A percentile compares a stretch with the other conserved stretches of the same genome.
Evolutionary conservation across 2,888 invertebrate genomes (phyloP).

Genomic region (Adelognathus sp.): DNA sequence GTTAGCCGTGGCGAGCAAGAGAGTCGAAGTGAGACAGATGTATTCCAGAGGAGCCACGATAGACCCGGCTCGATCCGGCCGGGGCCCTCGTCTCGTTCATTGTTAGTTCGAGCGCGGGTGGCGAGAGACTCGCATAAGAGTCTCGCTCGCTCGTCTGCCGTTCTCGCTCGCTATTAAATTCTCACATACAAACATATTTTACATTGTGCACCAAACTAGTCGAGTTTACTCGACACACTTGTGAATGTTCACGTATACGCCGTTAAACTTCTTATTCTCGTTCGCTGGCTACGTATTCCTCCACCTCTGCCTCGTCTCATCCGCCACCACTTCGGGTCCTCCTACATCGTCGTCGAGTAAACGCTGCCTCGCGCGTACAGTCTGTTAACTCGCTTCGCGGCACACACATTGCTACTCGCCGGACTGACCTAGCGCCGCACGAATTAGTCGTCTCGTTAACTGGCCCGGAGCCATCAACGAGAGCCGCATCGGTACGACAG

Average conservation of each 20-base stretch:
- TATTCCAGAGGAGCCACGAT: slow-evolving; percentile 40
- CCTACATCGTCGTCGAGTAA: slow-evolving; percentile 59
- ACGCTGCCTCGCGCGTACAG: slow-evolving; percentile 53
- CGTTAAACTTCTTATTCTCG: background rate
- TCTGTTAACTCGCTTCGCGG: slow-evolving; percentile 33
- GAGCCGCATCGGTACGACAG: slow-evolving; percentile 1
- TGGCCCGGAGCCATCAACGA: slow-evolving; percentile 69
- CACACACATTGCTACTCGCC: slow-evolving; percentile 40
- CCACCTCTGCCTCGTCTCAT: slow-evolving; percentile 41
- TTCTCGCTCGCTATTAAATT: no score
- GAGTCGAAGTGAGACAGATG: slow-evolving; percentile 10
- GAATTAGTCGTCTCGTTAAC: slow-evolving; percentile 79
- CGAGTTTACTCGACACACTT: background rate
- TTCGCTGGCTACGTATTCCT: slow-evolving; percentile 14
- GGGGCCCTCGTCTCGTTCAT: slow-evolving; percentile 60
- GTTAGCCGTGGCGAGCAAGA: slow-evolving; percentile 50
- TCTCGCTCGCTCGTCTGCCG: slow-evolving; percentile 3
- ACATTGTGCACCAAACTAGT: background rate
- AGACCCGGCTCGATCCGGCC: slow-evolving; percentile 49
- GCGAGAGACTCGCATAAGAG: slow-evolving; percentile 60
- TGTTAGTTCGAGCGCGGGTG: slow-evolving; percentile 74
- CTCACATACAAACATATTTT: slow-evolving; percentile 28
- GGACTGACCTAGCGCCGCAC: slow-evolving; percentile 70
- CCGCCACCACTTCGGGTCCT: slow-evolving; percentile 32
- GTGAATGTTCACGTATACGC: background rate